phyloP scores from a whole-genome alignment of 1,140 invertebrate genomes.

The Drosophila tsacasi region DNA sequence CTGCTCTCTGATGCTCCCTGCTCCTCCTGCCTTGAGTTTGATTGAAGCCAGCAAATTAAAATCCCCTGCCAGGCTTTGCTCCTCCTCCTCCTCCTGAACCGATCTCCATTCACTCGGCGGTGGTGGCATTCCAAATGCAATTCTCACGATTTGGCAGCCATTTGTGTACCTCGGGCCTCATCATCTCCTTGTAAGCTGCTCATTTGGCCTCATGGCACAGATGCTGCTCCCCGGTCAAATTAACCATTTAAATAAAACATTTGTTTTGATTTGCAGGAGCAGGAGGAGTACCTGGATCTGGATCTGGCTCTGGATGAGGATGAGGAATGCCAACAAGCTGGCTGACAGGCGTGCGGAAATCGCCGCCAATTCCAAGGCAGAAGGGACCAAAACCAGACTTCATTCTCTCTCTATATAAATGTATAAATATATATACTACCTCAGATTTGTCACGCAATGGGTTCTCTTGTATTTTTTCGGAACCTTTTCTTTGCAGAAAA shows the following conservation, averaged over 20 bases:
- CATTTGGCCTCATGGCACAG: slow-evolving; percentile 59
- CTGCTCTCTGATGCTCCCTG: neutral
- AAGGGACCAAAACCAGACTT: neutral
- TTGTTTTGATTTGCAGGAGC: slow-evolving; percentile 68
- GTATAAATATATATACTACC: neutral
- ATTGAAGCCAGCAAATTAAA: slow-evolving; percentile 80
- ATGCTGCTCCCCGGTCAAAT: slow-evolving; percentile 59
- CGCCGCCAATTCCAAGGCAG: neutral
- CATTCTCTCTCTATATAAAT: neutral
- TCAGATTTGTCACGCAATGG: slow-evolving; percentile 35
- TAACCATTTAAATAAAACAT: slow-evolving; percentile 83
- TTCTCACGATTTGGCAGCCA: slow-evolving; percentile 78
- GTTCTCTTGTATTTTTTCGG: neutral
- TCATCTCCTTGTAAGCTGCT: slow-evolving; percentile 76
- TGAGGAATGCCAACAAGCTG: slow-evolving; percentile 33
- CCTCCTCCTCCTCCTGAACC: neutral
- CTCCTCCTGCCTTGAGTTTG: slow-evolving; percentile 43
- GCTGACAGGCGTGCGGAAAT: slow-evolving; percentile 60
- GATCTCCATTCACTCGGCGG: slow-evolving; percentile 5
- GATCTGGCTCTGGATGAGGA: neutral
- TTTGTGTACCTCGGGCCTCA: slow-evolving; percentile 60
- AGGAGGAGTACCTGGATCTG: neutral
- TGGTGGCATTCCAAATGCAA: slow-evolving; percentile 58
- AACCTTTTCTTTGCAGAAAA: neutral
- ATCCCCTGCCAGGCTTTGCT: slow-evolving; percentile 42